Base-by-base conservation (phyloP, 1,140 invertebrate genomes). In the Nebria ingens region DNA sequence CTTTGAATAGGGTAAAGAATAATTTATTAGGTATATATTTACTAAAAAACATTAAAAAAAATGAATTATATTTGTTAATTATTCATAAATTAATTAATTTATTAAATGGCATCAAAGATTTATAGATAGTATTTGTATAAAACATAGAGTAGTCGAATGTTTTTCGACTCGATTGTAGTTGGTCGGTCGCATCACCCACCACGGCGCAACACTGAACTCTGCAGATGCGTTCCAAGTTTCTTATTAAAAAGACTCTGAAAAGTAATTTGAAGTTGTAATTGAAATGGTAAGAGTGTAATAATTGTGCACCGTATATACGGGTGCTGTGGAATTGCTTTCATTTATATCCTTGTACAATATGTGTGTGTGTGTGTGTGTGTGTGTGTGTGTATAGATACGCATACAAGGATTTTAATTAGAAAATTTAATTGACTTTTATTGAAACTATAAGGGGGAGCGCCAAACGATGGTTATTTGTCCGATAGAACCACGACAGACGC, bases 381-480 rank as follows among this genome's bases (percentile, higher is more conserved):
- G n/a, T n/a, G n/a, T n/a, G n/a, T n/a, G n/a, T n/a, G n/a, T n/a
- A n/a, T n/a, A n/a, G n/a, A 56, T 60, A 64, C 63, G 63, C 61
- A 65, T 66, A 66, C 64, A 62, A 59, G 61, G 60, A 62, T 66
- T 68, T 45, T 68, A 68, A 68, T 68, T 66, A 65, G 66, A 63
- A 65, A 63, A 63, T 68, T 68, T 65, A 68, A 68, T 68, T 66
- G 66, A 64, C 64, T 66, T 68, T 65, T 57, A 57, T 61, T 61
- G 53, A 61, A 55, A 57, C 58, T 56, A 51, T 52, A 40, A 45
- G 40, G 40, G 40, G 3, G 40, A 17, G 25, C 25, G 25, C 6
- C 25, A 34, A 34, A n/a, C n/a, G n/a, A n/a, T n/a, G n/a, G n/a
- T n/a, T n/a, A n/a, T n/a, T n/a, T n/a, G n/a, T n/a, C n/a, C n/a